phyloP scores from a whole-genome alignment of 1,140 invertebrate species.

The Leptopilina boulardi region DNA sequence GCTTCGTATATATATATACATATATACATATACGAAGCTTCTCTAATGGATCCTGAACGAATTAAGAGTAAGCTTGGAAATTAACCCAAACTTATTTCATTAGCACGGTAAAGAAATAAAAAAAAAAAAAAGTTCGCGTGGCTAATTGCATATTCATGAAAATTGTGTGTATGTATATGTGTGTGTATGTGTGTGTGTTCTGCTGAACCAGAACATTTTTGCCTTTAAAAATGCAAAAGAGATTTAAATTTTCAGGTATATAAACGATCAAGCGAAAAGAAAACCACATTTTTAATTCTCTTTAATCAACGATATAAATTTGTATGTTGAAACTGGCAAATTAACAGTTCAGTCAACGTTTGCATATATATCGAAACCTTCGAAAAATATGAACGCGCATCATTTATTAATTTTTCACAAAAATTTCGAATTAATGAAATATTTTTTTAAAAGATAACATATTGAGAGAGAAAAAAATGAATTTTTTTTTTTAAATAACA shows the following conservation, averaged over 20 bases:
- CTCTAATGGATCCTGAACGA: constrained; percentile 27
- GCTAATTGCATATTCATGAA: constrained; percentile 32
- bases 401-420: background rate
- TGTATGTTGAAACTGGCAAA: background rate
- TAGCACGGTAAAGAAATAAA: constrained; percentile 3
- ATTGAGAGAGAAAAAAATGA: too few species aligned
- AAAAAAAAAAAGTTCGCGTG: constrained; percentile 1
- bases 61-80: constrained; percentile 31
- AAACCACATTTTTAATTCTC: background rate
- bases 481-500: too few species aligned
- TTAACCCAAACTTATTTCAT: constrained; percentile 29
- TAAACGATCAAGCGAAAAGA: background rate
- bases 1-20: too few species aligned
- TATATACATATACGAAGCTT: too few species aligned
- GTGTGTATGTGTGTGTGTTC: too few species aligned
- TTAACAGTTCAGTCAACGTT: too few species aligned
- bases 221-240: background rate
- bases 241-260: background rate
- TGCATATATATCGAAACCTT: background rate
- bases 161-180: too few species aligned
- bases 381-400: background rate
- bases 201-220: constrained; percentile 16
- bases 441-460: too few species aligned
- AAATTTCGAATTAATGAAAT: background rate
- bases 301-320: constrained; percentile 14